phyloP scores from a whole-genome alignment of 2,113 vertebrate genomes.

The Lamprologus speciosus region DNA sequence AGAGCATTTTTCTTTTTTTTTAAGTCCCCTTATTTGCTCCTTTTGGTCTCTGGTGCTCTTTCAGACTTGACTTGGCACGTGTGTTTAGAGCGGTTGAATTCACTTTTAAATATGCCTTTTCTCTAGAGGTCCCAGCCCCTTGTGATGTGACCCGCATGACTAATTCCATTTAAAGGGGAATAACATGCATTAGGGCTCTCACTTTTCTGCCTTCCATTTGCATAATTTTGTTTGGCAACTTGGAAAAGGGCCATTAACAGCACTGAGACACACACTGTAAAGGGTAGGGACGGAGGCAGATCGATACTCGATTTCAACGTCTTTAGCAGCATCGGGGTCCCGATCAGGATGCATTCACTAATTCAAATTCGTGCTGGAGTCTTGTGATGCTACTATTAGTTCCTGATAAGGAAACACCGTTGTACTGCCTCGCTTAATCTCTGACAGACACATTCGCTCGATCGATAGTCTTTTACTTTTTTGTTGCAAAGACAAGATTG shows the following conservation, averaged over 20 bases:
- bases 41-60: neutral
- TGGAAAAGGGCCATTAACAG: slow-evolving; percentile 62
- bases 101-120: slow-evolving; percentile 63
- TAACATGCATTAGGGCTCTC: slow-evolving; percentile 55
- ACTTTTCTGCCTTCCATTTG: slow-evolving; percentile 53
- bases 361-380: slow-evolving; percentile 55
- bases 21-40: neutral
- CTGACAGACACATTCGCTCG: slow-evolving; percentile 58
- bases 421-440: slow-evolving; percentile 63
- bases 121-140: slow-evolving; percentile 49
- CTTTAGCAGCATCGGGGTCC: slow-evolving; percentile 21
- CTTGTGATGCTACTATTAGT: slow-evolving; percentile 55
- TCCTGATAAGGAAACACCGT: slow-evolving; percentile 60
- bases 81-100: slow-evolving; percentile 43
- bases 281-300: slow-evolving; percentile 8
- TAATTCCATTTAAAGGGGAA: slow-evolving; percentile 67
- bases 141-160: slow-evolving; percentile 66
- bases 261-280: slow-evolving; percentile 29
- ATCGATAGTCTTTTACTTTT: slow-evolving; percentile 69
- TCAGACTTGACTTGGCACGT: slow-evolving; percentile 5
- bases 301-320: slow-evolving; percentile 67
- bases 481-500: slow-evolving; percentile 65
- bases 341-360: slow-evolving; percentile 44
- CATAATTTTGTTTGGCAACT: slow-evolving; percentile 71
- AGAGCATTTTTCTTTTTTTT: neutral